These are phyloP conservation scores for Neoascia interrupta DNA, from an alignment of 2,888 invertebrate genomes.

Conservation along the genomic window DNA sequence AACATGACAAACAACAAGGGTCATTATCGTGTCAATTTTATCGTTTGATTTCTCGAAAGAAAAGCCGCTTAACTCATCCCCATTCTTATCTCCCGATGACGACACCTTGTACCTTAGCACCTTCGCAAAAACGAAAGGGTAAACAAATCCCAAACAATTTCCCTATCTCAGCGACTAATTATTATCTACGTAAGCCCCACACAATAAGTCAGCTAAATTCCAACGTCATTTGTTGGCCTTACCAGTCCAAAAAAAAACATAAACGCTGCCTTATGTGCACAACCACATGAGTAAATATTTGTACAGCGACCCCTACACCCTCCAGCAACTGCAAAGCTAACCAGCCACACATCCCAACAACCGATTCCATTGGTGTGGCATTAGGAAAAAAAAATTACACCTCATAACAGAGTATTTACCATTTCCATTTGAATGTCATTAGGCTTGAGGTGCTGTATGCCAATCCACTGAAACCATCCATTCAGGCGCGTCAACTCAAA, in stretches of 20 bases:
- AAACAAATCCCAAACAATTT: constrained; percentile 8
- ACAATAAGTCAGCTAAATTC: constrained; percentile 2
- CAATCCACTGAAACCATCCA: constrained; percentile 34
- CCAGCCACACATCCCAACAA: neutral
- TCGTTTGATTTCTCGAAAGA: neutral
- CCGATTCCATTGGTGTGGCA: neutral
- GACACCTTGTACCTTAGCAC: constrained; percentile 6
- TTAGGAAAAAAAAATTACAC: neutral
- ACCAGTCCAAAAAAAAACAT: neutral
- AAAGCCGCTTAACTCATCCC: too few species aligned
- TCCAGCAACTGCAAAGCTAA: neutral
- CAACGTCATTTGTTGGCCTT: constrained; percentile 10
- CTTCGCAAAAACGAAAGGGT: too few species aligned
- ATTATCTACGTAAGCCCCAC: constrained; percentile 28
- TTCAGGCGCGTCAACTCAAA: constrained; percentile 2
- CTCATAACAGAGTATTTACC: constrained; percentile 39
- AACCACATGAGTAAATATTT: constrained; percentile 45
- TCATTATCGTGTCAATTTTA: too few species aligned
- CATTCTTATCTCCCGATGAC: too few species aligned
- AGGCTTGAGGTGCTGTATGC: constrained; percentile 38
- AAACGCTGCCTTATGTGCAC: neutral
- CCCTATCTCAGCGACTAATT: constrained; percentile 20
- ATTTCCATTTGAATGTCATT: constrained; percentile 54
- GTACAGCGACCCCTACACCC: too few species aligned
- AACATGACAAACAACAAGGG: too few species aligned